Evolutionary conservation across 1,140 invertebrate genomes (phyloP).

Genomic region (Magallana gigas): DNA sequence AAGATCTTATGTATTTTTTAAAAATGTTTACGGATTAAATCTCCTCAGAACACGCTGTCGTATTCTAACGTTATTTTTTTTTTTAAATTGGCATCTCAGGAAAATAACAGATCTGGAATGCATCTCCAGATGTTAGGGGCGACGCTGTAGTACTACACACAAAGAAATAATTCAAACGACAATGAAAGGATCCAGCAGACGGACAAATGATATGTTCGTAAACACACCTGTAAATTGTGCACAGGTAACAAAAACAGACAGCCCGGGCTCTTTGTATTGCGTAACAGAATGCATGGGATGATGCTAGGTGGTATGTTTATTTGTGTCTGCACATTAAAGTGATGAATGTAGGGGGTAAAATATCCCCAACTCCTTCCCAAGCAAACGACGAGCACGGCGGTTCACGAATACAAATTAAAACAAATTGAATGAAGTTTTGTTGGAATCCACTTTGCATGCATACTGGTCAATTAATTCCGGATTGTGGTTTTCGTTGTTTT

Average conservation of each 20-base stretch:
- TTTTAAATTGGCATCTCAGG: no score
- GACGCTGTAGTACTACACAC: not conserved
- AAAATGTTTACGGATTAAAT: no score
- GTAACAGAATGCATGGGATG: conserved; percentile 12
- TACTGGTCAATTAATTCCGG: not conserved
- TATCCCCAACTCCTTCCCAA: not conserved
- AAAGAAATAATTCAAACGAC: not conserved
- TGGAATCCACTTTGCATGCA: not conserved
- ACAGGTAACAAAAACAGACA: not conserved
- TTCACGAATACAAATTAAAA: not conserved
- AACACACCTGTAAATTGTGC: conserved; percentile 20
- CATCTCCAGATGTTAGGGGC: not conserved
- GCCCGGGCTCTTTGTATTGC: not conserved
- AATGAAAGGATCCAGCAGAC: conserved; percentile 27
- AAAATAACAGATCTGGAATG: not conserved
- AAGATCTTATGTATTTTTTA: no score
- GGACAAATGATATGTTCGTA: not conserved
- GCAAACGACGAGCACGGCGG: no score
- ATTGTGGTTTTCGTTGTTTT: not conserved
- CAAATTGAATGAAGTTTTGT: not conserved
- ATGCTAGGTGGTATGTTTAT: conserved; percentile 35
- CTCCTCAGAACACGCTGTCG: no score
- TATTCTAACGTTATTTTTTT: no score
- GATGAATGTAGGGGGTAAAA: conserved; percentile 3
- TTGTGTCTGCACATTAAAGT: conserved; percentile 14